A percentile compares a stretch with the other conserved stretches of the same genome.
These are phyloP conservation scores for Camponotus floridanus DNA, from an alignment of 1,140 invertebrate species.

Conservation along the genomic window DNA sequence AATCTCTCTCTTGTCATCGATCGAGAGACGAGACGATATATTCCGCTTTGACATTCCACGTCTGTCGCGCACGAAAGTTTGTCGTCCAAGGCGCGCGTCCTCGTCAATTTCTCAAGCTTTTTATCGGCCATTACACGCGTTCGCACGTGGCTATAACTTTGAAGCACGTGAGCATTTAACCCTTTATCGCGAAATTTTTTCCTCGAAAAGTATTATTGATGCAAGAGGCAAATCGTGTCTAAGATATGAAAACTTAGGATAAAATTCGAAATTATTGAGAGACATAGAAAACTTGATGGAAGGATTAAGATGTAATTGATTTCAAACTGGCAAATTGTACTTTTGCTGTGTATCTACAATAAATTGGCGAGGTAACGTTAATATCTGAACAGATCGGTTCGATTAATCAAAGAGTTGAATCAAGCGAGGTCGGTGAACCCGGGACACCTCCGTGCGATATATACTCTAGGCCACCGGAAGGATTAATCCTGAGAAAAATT, in stretches of 20 bases:
- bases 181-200: background rate
- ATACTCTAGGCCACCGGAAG: background rate
- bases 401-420: conserved; percentile 1
- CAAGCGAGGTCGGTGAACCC: background rate
- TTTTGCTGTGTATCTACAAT: background rate
- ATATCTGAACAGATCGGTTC: background rate
- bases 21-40: background rate
- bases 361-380: background rate
- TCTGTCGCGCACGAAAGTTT: conserved; percentile 68
- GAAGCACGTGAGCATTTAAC: conserved; percentile 9
- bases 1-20: conserved; percentile 54
- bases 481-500: conserved; percentile 49
- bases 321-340: background rate
- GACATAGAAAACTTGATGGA: background rate
- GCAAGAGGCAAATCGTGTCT: background rate
- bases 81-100: conserved; percentile 27
- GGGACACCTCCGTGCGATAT: conserved; percentile 38
- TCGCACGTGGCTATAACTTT: conserved; percentile 1
- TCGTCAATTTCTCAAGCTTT: conserved; percentile 31
- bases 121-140: background rate
- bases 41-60: conserved; percentile 67
- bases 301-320: background rate
- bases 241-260: too few relatives aligned
- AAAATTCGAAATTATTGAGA: background rate
- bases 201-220: background rate